These are phyloP conservation scores for Leucoptera coffeella DNA, from an alignment of 2,888 invertebrate species.

Conservation along the genomic window DNA sequence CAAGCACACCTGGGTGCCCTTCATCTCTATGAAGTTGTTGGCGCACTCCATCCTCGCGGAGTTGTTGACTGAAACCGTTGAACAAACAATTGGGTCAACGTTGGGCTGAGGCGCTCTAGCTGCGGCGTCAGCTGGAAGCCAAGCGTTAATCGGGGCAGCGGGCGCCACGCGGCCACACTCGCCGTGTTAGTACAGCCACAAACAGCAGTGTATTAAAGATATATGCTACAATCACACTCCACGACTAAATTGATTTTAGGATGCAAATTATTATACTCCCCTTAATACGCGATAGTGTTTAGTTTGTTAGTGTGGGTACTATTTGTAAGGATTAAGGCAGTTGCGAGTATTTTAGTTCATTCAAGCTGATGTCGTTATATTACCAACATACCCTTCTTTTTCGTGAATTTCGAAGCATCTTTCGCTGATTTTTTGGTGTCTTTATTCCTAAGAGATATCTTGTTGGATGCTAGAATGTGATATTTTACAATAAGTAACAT, in stretches of 20 bases:
- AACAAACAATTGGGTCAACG: constrained; percentile 13
- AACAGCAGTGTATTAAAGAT: constrained; percentile 42
- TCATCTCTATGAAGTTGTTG: constrained; percentile 35
- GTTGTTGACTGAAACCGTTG: constrained; percentile 47
- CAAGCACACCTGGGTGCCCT: constrained; percentile 46
- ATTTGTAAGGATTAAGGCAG: too few relatives aligned
- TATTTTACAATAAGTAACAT: constrained; percentile 4
- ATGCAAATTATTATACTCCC: too few relatives aligned
- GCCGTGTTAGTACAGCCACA: constrained; percentile 45
- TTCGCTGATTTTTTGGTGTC: constrained; percentile 33
- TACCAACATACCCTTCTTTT: constrained; percentile 35
- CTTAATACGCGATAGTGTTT: too few relatives aligned
- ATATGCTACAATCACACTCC: too few relatives aligned
- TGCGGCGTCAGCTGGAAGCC: constrained; percentile 55
- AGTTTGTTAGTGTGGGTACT: too few relatives aligned
- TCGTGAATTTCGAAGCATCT: constrained; percentile 28
- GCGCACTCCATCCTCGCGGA: constrained; percentile 32
- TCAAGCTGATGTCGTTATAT: constrained; percentile 10
- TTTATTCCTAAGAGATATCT: constrained; percentile 29
- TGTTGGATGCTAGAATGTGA: constrained; percentile 17
- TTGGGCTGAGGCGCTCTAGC: constrained; percentile 35
- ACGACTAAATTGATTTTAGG: too few relatives aligned
- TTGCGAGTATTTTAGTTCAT: too few relatives aligned
- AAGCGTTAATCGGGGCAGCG: constrained; percentile 53
- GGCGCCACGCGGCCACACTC: constrained; percentile 42